Percentiles rank a stretch among this genome's conserved stretches.
Conservation (phyloP, 2,113 vertebrate genomes). For the Potamarius usumacintae region DNA sequence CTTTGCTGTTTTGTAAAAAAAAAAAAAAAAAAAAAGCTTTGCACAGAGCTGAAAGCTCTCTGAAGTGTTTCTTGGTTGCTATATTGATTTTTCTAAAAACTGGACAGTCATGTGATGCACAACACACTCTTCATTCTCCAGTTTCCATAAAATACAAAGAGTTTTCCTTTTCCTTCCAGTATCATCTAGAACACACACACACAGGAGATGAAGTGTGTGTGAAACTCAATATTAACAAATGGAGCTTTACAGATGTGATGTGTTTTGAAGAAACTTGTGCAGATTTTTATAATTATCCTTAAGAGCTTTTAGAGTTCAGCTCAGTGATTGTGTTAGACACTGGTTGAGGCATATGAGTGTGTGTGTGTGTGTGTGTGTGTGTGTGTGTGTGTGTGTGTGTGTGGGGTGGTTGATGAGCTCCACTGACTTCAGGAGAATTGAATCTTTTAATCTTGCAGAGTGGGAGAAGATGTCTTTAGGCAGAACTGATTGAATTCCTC, state of each 20-base stretch:
- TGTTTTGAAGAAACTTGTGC: not conserved
- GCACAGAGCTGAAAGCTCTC: not conserved
- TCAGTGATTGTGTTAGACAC: not conserved
- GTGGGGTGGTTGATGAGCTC: constrained; percentile 60
- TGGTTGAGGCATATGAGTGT: not conserved
- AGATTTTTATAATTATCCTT: constrained; percentile 8
- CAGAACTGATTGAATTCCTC: constrained; percentile 76
- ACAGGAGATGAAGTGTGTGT: not conserved
- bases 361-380: constrained; percentile 33
- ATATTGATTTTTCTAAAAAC: constrained; percentile 2
- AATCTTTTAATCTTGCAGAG: constrained; percentile 78
- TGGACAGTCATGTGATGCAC: not conserved
- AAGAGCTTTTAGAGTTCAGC: constrained; percentile 21
- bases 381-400: constrained; percentile 11
- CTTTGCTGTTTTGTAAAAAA: not conserved
- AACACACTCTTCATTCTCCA: not conserved
- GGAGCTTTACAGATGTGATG: not conserved
- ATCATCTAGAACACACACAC: not conserved
- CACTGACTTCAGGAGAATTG: constrained; percentile 69
- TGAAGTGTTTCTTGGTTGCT: constrained; percentile 1
- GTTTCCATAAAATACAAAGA: not conserved
- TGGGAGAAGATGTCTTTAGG: constrained; percentile 71
- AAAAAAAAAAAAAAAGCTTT: not conserved
- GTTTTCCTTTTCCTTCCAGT: not conserved
- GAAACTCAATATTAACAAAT: not conserved